These are phyloP conservation scores for Prionailurus viverrinus DNA, from an alignment of 2,113 vertebrate species.

Conservation along the genomic window DNA sequence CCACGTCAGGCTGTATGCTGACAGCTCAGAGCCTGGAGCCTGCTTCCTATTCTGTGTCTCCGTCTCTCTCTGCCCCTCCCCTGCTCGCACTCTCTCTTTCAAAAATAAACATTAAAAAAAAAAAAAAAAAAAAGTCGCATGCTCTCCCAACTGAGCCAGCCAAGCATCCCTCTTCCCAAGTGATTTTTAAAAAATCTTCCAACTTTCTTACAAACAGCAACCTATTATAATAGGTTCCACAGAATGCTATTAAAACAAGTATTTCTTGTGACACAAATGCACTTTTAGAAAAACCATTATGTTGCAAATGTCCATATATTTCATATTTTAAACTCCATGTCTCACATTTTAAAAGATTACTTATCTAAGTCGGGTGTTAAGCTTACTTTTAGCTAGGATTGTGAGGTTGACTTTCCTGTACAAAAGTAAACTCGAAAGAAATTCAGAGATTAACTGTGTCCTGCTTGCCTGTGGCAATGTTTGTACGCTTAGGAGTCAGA, in stretches of 20 bases:
- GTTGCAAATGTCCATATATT: background rate
- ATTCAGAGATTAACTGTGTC: slow-evolving; percentile 16
- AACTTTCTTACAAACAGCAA: slow-evolving; percentile 14
- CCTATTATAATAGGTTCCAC: slow-evolving; percentile 9
- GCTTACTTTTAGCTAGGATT: slow-evolving; percentile 31
- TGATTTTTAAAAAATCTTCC: background rate
- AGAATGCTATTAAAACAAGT: slow-evolving; percentile 43
- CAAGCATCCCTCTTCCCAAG: background rate
- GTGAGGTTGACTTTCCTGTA: background rate
- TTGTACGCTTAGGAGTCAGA: background rate
- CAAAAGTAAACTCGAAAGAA: background rate
- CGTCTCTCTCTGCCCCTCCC: too few species aligned
- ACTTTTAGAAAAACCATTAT: background rate
- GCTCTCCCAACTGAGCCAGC: background rate
- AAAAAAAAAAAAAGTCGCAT: background rate
- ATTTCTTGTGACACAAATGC: slow-evolving; percentile 4
- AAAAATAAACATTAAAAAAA: too few species aligned
- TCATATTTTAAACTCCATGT: background rate
- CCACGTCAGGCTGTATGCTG: too few species aligned
- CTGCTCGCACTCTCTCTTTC: too few species aligned
- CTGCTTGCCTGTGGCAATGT: background rate
- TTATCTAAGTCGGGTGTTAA: background rate
- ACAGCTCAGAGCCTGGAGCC: too few species aligned
- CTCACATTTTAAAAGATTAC: slow-evolving; percentile 49
- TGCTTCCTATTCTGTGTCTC: too few species aligned